Base-by-base conservation (phyloP, 2,113 vertebrate species). In the Nesospiza acunhae region DNA sequence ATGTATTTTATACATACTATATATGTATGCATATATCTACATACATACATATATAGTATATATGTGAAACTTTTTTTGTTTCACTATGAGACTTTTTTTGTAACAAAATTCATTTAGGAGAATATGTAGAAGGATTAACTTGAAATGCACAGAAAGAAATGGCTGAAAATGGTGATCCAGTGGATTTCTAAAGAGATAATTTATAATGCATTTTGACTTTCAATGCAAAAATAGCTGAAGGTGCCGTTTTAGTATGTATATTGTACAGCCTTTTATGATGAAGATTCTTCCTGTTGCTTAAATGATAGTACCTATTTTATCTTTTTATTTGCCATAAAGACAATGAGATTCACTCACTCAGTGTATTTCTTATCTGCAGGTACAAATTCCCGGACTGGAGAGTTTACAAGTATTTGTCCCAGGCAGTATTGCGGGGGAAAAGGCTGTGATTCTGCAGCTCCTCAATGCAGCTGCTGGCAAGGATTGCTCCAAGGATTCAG, bases 381-480 rank as follows among this genome's bases (percentile, higher is more conserved):
- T 99, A 9, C 98, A 98, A 72, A 98, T 99, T 92, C 98, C 98
- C 4, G 99, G 99, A 27, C 89, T 99, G 0, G 99, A 99, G 81
- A 99, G 98, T 96, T 97, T 99, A 60, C 99, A 99, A 49, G 96
- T 99, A 4, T 99, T 99, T 94, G 98, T 99, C 44, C 99, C 99
- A 9, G 98, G 91, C 31, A 90, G 72, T n/a, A 95, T 99, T 72
- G 98, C 97, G 8, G 87, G 96, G 81, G 98, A 99, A 95, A 98
- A 99, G 68, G 81, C 98, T 31, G 95, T 99, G 60, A 98, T 99
- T 95, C 96, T 99, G 91, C 99, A 99, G 96, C 97, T 99, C 23
- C 98, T 99, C 58, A 99, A 99, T 24, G 98, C 99, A 3, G 99
- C 99, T 17, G 99, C 99, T 7, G 99, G 99, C 26, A 99, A 99